These are phyloP conservation scores for Scaptomyza cyrtandrae DNA, from an alignment of 2,888 invertebrate genomes.

Conservation along the genomic window DNA sequence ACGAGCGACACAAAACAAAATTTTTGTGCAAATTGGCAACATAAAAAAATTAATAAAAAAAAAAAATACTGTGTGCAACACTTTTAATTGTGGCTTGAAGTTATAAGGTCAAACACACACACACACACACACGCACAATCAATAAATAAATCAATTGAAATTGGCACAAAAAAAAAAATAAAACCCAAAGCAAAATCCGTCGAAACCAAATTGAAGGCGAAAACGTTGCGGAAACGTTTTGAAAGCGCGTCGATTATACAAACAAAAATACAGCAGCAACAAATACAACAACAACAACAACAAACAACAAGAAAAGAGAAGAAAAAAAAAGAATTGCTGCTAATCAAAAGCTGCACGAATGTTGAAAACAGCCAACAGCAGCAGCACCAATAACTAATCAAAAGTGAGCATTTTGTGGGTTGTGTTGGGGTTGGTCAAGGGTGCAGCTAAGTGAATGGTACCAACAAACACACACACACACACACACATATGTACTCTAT, in stretches of 20 bases:
- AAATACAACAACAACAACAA: slow-evolving; percentile 17
- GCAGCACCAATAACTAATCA: slow-evolving; percentile 60
- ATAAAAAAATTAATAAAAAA: too few relatives aligned
- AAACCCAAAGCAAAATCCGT: background rate
- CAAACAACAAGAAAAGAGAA: slow-evolving; percentile 25
- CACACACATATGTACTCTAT: background rate
- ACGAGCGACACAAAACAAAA: slow-evolving; percentile 18
- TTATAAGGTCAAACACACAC: background rate
- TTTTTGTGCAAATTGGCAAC: slow-evolving; percentile 21
- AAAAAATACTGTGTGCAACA: background rate
- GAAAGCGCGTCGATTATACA: slow-evolving; percentile 58
- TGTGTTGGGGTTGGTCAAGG: slow-evolving; percentile 18
- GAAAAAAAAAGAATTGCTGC: slow-evolving; percentile 51
- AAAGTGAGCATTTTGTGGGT: slow-evolving; percentile 46
- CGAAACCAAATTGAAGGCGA: slow-evolving; percentile 14
- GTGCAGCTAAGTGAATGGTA: slow-evolving; percentile 47
- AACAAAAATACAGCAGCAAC: slow-evolving; percentile 20
- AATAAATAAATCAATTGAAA: slow-evolving; percentile 65
- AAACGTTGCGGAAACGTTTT: slow-evolving; percentile 56
- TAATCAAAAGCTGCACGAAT: slow-evolving; percentile 74
- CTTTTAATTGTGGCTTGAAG: background rate
- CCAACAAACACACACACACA: slow-evolving; percentile 28
- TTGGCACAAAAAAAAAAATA: slow-evolving; percentile 34
- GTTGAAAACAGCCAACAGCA: slow-evolving; percentile 48
- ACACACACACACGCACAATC: slow-evolving; percentile 46